Conservation (phyloP, 2,888 invertebrate species). For the Epirrhoe alternata region DNA sequence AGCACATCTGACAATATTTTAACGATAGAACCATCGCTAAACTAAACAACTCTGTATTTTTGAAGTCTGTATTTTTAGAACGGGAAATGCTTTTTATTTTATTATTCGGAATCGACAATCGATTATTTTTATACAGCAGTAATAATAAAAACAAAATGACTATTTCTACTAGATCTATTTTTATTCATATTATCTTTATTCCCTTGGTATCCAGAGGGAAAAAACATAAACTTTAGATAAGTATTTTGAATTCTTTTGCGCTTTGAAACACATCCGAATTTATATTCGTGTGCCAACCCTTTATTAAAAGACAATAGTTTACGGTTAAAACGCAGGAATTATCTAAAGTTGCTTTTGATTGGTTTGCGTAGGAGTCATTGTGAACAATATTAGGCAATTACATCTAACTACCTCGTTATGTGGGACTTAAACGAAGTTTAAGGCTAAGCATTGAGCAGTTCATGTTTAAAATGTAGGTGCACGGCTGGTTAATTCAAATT, state of each 20-base stretch:
- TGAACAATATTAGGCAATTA: slow-evolving; percentile 4
- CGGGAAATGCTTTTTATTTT: not conserved
- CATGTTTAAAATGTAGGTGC: no score
- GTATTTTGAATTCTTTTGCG: no score
- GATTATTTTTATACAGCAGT: not conserved
- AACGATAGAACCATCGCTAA: not conserved
- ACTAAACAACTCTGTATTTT: not conserved
- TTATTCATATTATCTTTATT: no score
- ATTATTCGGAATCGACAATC: not conserved
- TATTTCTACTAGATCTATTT: no score
- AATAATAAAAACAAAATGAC: not conserved
- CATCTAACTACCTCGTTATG: not conserved
- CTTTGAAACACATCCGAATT: not conserved
- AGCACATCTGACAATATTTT: no score
- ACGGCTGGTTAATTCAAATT: no score
- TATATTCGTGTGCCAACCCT: slow-evolving; percentile 14
- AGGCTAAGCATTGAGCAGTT: not conserved
- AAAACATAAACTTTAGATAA: no score
- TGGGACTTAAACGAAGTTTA: not conserved
- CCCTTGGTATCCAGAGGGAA: no score
- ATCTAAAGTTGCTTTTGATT: slow-evolving; percentile 11
- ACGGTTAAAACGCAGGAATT: slow-evolving; percentile 16
- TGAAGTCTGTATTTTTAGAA: not conserved
- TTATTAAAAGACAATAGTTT: slow-evolving; percentile 10
- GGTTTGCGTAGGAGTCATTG: slow-evolving; percentile 26